Conservation (phyloP, 2,113 vertebrate genomes). For the Bos indicus region DNA sequence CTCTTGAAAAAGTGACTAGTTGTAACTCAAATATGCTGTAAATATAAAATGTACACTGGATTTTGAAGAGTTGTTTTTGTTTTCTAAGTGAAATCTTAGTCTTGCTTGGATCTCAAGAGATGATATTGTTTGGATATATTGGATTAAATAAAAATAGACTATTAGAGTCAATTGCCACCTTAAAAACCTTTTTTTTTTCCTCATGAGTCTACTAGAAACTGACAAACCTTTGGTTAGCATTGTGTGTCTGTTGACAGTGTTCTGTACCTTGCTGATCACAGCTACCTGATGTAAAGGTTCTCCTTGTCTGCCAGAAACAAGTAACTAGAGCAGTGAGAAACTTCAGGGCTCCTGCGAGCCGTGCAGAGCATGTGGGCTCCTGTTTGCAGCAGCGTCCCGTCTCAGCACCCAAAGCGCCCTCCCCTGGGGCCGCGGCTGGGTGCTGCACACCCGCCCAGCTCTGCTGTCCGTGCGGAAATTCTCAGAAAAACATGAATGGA, state of each 20-base stretch:
- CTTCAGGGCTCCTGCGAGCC: neutral
- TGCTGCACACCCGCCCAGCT: neutral
- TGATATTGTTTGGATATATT: neutral
- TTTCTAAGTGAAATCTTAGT: neutral
- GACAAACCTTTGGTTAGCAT: neutral
- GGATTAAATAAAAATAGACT: neutral
- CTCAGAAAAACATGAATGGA: neutral
- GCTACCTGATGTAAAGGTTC: neutral
- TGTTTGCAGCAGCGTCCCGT: accelerated
- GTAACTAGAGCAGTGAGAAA: neutral
- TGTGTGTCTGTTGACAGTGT: neutral
- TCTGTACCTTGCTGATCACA: neutral
- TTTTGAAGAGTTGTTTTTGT: neutral
- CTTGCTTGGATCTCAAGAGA: neutral
- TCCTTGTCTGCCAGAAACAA: neutral
- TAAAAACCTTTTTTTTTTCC: neutral
- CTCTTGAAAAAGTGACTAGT: neutral
- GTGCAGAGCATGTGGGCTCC: neutral
- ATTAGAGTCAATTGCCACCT: neutral
- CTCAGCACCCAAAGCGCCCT: neutral
- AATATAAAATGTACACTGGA: neutral
- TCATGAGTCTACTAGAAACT: neutral
- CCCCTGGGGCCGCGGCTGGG: neutral
- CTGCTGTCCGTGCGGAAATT: neutral
- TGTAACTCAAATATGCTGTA: neutral